Percentiles rank a stretch among this genome's conserved stretches.
These are phyloP conservation scores for Mastomys coucha DNA, from an alignment of 2,113 vertebrate species.

Conservation along the genomic window DNA sequence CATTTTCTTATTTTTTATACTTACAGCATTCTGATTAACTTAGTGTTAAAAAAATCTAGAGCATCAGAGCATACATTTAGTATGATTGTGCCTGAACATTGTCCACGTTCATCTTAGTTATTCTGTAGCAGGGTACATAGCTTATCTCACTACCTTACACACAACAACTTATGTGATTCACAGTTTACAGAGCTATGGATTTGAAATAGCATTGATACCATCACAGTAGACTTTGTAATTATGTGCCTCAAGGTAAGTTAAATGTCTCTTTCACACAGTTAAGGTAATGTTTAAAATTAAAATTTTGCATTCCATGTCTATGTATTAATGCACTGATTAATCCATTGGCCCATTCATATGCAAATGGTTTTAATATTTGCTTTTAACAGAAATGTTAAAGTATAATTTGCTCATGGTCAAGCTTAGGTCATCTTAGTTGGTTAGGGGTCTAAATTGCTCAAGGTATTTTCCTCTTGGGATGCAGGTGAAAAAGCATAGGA, in stretches of 20 bases:
- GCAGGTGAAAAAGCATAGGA: not conserved
- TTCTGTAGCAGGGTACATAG: conserved; percentile 8
- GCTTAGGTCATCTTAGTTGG: not conserved
- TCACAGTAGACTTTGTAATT: conserved; percentile 7
- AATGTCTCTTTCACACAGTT: not conserved
- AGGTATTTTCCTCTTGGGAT: not conserved
- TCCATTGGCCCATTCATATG: not conserved
- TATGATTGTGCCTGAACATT: not conserved
- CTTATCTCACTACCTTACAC: not conserved
- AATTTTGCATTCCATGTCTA: not conserved
- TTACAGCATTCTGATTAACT: not conserved
- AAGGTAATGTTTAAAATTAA: not conserved
- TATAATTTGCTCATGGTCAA: not conserved
- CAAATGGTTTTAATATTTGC: not conserved
- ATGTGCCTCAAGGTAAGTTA: not conserved
- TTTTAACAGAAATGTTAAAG: not conserved
- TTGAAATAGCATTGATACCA: conserved; percentile 24
- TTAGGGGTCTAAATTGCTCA: not conserved
- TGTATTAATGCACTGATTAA: not conserved
- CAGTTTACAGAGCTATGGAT: conserved; percentile 25
- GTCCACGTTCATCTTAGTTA: not conserved
- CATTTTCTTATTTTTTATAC: not conserved
- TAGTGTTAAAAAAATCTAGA: conserved; percentile 29
- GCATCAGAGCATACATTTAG: not conserved
- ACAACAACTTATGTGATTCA: not conserved